These are phyloP conservation scores for Sterrhoptilus dennistouni DNA, from an alignment of 2,113 vertebrate species.

Conservation along the genomic window DNA sequence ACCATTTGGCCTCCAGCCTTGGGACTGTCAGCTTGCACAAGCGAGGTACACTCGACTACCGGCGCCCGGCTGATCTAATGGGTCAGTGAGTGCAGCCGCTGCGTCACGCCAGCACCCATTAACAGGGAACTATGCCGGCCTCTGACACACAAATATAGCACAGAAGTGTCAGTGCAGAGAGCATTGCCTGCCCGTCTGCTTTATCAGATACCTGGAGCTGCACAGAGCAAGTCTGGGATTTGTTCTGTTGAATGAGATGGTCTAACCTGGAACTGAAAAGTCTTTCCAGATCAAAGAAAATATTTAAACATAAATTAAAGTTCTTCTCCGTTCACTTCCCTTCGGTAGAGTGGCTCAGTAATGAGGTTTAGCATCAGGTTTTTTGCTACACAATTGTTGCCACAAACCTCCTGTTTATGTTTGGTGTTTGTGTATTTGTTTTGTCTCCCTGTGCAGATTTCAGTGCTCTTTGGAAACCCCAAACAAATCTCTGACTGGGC, in stretches of 20 bases:
- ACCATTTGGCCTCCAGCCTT: slow-evolving; percentile 31
- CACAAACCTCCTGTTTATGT: slow-evolving; percentile 76
- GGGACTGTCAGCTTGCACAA: slow-evolving; percentile 35
- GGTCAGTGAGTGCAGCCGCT: not conserved
- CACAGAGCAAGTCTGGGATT: not conserved
- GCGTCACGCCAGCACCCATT: not conserved
- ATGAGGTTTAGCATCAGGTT: slow-evolving; percentile 33
- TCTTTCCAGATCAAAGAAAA: slow-evolving; percentile 42
- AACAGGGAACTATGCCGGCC: not conserved
- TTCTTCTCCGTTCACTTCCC: slow-evolving; percentile 51
- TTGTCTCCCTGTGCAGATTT: slow-evolving; percentile 79
- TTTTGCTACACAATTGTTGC: slow-evolving; percentile 60
- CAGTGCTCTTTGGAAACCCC: slow-evolving; percentile 81
- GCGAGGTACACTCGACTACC: not conserved
- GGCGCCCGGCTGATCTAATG: not conserved
- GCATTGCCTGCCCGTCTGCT: not conserved
- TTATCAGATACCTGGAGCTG: not conserved
- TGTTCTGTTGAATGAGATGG: not conserved
- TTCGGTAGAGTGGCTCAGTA: slow-evolving; percentile 37
- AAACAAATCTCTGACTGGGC: slow-evolving; percentile 84
- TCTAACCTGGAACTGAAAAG: slow-evolving; percentile 22
- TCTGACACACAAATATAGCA: not conserved
- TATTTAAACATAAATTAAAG: slow-evolving; percentile 32
- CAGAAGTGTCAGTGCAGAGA: not conserved
- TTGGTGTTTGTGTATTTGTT: slow-evolving; percentile 84